Base-by-base conservation (phyloP, 2,888 invertebrate species). In the Clunio marinus region DNA sequence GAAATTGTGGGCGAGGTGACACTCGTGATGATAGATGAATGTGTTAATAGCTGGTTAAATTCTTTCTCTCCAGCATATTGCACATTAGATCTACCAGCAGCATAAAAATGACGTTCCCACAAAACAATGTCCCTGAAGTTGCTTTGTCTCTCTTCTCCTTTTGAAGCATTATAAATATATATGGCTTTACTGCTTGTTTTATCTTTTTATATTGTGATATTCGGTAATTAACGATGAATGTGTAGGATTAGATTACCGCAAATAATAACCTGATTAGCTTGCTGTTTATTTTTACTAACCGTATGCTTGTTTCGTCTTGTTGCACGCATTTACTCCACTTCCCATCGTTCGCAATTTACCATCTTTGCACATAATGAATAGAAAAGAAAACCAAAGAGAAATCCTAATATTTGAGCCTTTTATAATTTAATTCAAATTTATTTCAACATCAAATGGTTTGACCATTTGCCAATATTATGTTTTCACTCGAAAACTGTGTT, bases 401-500 rank as follows among this genome's bases (percentile, higher is more conserved):
- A 10, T 22, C 24, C 27, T n/a, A 27, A 27, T 25, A n/a, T 27
- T 57, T 57, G 27, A 51, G 20, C 25, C 24, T 17, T 51, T 51
- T 51, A 22, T 57, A 57, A 57, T 57, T 57, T 57, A 57, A 57
- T 27, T 57, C 25, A 57, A 57, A 57, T 57, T 57, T 57, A 57
- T 57, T 57, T 57, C 57, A 57, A n/a, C 57, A 57, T 57, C 25
- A 27, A 27, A 51, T 8, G 22, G 17, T 55, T 27, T 57, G 57
- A 57, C 57, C 57, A 57, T 57, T 57, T 57, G 57, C 57, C 57
- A 27, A 57, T 57, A 27, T 57, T 55, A 55, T 55, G 20, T 55
- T 57, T 25, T 27, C 20, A 17, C 51, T 17, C 22, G 17, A 8
- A 51, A 57, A 15, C n/a, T 57, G 27, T 57, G 57, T 15, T 57